Evolutionary conservation across 2,888 invertebrate genomes (phyloP).

Genomic region (Geophilus truncorum): DNA sequence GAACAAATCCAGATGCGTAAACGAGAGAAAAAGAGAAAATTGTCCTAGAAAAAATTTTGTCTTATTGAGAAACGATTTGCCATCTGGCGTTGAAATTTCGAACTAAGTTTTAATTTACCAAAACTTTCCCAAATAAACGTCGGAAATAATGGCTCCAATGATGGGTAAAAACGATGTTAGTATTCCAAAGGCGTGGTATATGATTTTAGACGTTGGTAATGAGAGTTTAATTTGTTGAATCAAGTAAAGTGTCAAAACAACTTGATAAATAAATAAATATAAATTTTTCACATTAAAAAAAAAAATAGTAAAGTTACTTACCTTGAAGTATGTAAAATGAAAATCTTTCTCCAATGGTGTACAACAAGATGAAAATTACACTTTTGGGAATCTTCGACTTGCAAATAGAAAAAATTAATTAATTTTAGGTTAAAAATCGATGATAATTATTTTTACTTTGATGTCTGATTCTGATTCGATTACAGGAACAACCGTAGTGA

Average conservation of each 20-base stretch:
- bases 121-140: neutral
- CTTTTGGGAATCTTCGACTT: neutral
- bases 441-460: neutral
- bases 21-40: neutral
- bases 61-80: too few relatives aligned
- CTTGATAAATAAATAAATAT: neutral
- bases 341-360: neutral
- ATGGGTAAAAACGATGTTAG: neutral
- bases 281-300: neutral
- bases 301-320: neutral
- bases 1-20: neutral
- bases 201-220: neutral
- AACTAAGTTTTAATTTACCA: too few relatives aligned
- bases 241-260: neutral
- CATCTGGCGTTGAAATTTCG: too few relatives aligned
- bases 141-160: neutral
- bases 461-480: neutral
- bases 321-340: neutral
- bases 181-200: neutral
- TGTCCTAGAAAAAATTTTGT: neutral
- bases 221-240: neutral
- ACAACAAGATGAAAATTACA: neutral
- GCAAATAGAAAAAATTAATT: neutral
- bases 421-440: neutral
- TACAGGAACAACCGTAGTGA: too few relatives aligned